phyloP scores from a whole-genome alignment of 2,113 vertebrate genomes.

The Pycnonotus jocosus region DNA sequence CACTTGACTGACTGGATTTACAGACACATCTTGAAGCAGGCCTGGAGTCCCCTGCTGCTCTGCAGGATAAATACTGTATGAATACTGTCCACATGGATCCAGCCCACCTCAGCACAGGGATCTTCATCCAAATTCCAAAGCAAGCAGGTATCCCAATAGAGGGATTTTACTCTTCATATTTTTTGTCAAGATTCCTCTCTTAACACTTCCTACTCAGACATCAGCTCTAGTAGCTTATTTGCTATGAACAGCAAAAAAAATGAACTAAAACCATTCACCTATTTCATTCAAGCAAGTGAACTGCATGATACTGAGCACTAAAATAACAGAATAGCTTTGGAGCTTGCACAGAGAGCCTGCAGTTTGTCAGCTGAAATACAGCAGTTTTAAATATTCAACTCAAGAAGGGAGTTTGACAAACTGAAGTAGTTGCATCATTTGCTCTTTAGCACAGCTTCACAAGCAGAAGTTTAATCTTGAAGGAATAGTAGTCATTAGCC shows the following conservation, averaged over 20 bases:
- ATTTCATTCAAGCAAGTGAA: not conserved
- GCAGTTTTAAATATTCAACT: not conserved
- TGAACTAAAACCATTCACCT: not conserved
- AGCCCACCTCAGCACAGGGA: not conserved
- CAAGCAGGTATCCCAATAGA: not conserved
- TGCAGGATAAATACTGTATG: not conserved
- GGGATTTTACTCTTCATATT: not conserved
- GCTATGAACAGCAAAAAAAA: not conserved
- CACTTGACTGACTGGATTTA: not conserved
- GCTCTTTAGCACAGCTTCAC: conserved; percentile 26
- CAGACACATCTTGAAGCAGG: not conserved
- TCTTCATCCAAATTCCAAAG: not conserved
- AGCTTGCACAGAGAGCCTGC: not conserved
- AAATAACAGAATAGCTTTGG: not conserved
- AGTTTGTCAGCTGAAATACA: not conserved
- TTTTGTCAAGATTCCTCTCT: not conserved
- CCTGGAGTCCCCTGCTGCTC: not conserved
- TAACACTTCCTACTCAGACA: not conserved
- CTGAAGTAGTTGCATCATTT: conserved; percentile 40
- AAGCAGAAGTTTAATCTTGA: conserved; percentile 46
- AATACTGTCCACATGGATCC: not conserved
- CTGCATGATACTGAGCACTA: not conserved
- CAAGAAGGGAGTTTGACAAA: conserved; percentile 30
- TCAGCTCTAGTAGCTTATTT: not conserved
- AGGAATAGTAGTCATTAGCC: conserved; percentile 49